Base-by-base conservation (phyloP, 2,888 invertebrate genomes). In the Nymphalis urticae region DNA sequence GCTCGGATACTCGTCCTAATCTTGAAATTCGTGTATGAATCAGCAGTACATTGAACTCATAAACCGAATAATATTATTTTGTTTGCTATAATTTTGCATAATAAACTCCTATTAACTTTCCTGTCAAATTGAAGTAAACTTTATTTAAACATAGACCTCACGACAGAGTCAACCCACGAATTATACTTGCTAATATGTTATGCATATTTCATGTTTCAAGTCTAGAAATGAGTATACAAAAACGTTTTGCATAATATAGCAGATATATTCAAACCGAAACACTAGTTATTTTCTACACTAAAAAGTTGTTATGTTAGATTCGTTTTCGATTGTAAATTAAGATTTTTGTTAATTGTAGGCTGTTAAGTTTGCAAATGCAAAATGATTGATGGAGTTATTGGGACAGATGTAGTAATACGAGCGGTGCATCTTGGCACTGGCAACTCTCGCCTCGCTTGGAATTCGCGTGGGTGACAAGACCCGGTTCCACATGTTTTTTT, bases 61-160 rank as follows among this genome's bases (percentile, higher is more conserved):
- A 54, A 62, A 60, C 62, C 24, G 66, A 56, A 66, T 62, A 48
- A 66, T 66, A 62, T 62, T 42, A 62, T 62, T 62, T 56, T 66
- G 62, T 66, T 80, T 78, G 82, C 82, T 82, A 81, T 73, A 73
- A 71, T 69, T 86, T 84, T 82, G 81, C 87, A 89, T 89, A 83
- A 84, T 85, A 86, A 83, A 86, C 86, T 86, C 87, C 83, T 87
- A 88, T 90, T 88, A 87, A 82, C 79, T 80, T 81, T 83, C 85
- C 76, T 79, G 85, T 86, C 85, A 86, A 85, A 81, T 80, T 83
- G 79, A 78, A 79, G 84, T 81, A 80, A 82, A 81, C 78, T 79
- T 80, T 75, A 90, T 90, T 90, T 88, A 80, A 90, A 89, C 89
- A 87, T 82, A 81, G 82, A 82, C 77, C 81, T 82, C 85, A 86